Evolutionary conservation across 2,797 vertebrate genomes (phyloP), one percentile per base, ranked within the genome.

Genomic region (Euthynnus affinis): DNA sequence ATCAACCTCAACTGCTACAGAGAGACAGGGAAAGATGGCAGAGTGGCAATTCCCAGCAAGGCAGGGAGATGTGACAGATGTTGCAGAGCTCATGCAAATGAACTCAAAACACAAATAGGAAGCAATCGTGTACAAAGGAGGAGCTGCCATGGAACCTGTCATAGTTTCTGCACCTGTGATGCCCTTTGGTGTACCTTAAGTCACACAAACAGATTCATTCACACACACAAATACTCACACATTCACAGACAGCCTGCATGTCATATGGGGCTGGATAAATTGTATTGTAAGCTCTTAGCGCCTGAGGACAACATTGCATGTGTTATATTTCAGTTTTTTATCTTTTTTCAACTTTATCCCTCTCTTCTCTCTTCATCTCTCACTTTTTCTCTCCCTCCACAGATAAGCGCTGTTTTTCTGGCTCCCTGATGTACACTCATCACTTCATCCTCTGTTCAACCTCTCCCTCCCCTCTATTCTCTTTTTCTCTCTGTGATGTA

Each of bases 401-500:
- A 89, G 77, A 89, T 40, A 71, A 87, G 81, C 51, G 40, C 69
- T 64, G 80, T 82, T 83, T 72, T 65, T 27, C 80, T 74, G 62
- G 75, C 71, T 87, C 63, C 73, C 59, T 71, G 76, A 59, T 65
- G 74, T 42, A 62, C 71, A 70, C 61, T 77, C 78, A 51, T 88
- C 81, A 75, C 74, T 87, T 75, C 57, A 74, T 71, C 69, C 71
- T 75, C 81, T 87, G 67, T 84, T 79, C 79, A 71, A 73, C 64
- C 74, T 66, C 56, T 82, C 83, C 74, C 70, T 65, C 80, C 61
- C 59, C 60, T 78, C 76, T 68, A 56, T 75, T 84, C 80, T 88
- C 66, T 71, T 49, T 66, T 65, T 74, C 78, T 81, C 66, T 74
- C 85, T 91, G 87, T 91, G 86, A 89, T 90, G 94, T 91, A 95